Percentiles rank a stretch among this genome's conserved stretches.
Evolutionary conservation across 2,888 invertebrate genomes (phyloP).

Genomic region (Megaustenia siamemsis): DNA sequence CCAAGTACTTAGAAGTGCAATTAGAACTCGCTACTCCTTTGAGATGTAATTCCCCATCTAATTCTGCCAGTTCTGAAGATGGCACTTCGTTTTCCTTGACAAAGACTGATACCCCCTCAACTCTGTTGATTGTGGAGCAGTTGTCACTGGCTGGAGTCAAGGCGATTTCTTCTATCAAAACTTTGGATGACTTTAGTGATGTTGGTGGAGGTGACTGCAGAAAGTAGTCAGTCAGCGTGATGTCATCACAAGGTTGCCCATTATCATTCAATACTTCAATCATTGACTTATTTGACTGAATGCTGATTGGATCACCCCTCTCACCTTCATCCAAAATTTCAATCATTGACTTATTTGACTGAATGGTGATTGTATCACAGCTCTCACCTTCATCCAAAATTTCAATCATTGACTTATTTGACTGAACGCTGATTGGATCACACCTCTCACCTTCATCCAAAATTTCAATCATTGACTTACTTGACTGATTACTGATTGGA

Average conservation of each 20-base stretch:
- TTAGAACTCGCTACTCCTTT: neutral
- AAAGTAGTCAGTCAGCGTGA: neutral
- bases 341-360: conserved; percentile 17
- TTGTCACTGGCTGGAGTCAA: neutral
- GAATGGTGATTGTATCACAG: neutral
- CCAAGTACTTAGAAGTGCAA: neutral
- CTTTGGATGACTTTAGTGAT: conserved; percentile 15
- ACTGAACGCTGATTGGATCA: conserved; percentile 50
- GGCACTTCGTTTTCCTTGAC: neutral
- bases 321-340: conserved; percentile 38
- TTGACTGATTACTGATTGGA: neutral
- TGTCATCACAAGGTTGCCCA: conserved; percentile 60
- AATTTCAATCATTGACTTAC: conserved; percentile 18
- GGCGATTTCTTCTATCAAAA: conserved; percentile 49
- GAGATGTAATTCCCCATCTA: no score
- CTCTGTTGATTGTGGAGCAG: conserved; percentile 51
- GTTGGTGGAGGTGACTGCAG: neutral
- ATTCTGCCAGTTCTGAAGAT: neutral
- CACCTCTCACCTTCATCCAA: conserved; percentile 56
- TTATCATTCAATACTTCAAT: neutral
- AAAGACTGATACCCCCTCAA: neutral
- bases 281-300: neutral
- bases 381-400: neutral
- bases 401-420: neutral
- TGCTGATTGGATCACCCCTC: conserved; percentile 59